Evolutionary conservation across 1,140 invertebrate genomes (phyloP).

Genomic region (Akabosia matsudoensis): DNA sequence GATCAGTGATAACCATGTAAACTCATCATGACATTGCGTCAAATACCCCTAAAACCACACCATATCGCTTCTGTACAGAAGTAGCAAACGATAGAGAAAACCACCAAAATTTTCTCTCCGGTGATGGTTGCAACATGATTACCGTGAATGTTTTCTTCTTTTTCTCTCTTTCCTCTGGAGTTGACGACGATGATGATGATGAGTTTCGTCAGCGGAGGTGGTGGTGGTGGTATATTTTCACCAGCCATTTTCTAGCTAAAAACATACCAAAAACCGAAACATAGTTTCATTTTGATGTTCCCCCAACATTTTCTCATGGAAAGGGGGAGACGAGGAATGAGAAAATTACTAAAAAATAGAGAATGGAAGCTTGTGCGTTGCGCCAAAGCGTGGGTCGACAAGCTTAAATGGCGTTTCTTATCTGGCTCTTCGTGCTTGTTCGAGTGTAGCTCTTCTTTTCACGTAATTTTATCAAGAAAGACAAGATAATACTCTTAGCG

Average conservation of each 20-base stretch:
- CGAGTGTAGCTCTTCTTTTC: background rate
- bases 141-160: background rate
- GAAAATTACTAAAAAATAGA: background rate
- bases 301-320: background rate
- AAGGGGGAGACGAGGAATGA: background rate
- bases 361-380: constrained; percentile 3
- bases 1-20: constrained; percentile 27
- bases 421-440: background rate
- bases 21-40: constrained; percentile 19
- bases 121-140: background rate
- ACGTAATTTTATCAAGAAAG: too few relatives aligned
- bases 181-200: background rate
- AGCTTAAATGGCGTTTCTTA: too few relatives aligned
- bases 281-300: background rate
- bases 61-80: constrained; percentile 16
- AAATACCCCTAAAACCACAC: background rate
- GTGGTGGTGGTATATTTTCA: background rate
- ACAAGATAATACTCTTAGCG: too few relatives aligned
- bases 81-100: background rate
- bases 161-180: too few relatives aligned
- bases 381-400: too few relatives aligned
- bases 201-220: background rate
- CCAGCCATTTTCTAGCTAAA: background rate
- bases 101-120: too few relatives aligned
- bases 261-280: background rate